Base-by-base conservation (phyloP, 35 echinoderm and acorn worm species). In the Amphiura filiformis region DNA sequence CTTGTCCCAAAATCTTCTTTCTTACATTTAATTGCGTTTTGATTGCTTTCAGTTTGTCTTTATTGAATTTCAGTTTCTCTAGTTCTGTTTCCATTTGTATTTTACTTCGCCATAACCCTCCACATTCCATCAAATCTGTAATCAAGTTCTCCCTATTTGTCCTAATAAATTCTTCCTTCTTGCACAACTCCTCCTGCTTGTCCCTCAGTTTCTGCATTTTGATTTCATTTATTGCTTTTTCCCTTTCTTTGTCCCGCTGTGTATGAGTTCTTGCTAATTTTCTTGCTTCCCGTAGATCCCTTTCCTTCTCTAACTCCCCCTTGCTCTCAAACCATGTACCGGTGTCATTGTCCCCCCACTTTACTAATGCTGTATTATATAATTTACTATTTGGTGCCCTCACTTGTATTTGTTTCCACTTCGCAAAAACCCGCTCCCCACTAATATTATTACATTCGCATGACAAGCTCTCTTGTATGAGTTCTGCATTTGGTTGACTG, bases 371-470 rank as follows among this genome's bases (percentile, higher is more conserved):
- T 41, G 42, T 82, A 42, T 82, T 41, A 28, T 44, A 41, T 7
- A 40, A 4, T 23, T 44, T 82, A n/a, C 17, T 28, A 28, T 82
- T 82, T 37, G 80, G 80, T 37, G 80, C 80, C 28, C 38, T 3
- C 3, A 31, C 42, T 31, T 41, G 11, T 15, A 41, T 41, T 26
- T 82, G 38, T 23, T 82, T 44, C 38, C 37, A 44, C 35, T 41
- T 31, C 1, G 37, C 42, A 83, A 83, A 83, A 56, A 83, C 36
- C 56, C 81, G n/a, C 39, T 83, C 81, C 31, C 81, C 81, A 83
- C 81, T 83, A 38, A 83, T 83, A 23, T 83, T 83, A n/a, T 83
- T 83, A 26, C 42, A 34, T 9, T 41, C 36, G 40, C 80, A 82
- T 39, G 80, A 82, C 26, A 13, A 23, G 2, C 36, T 17, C 35